phyloP scores from a whole-genome alignment of 2,797 vertebrate genomes.

The Melanotaenia trifasciata region DNA sequence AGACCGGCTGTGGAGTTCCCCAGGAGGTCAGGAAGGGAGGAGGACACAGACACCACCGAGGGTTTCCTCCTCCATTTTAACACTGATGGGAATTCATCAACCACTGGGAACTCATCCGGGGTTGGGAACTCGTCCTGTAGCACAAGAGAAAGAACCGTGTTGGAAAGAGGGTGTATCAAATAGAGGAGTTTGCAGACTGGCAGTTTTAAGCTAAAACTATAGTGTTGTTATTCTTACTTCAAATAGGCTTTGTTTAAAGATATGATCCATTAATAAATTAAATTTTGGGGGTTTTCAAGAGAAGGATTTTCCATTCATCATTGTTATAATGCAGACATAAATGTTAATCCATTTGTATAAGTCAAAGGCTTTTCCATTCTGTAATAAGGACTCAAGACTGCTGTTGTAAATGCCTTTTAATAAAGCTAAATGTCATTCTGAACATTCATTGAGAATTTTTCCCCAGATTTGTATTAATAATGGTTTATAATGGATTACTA shows the following conservation, averaged over 20 bases:
- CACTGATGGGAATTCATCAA: constrained; percentile 84
- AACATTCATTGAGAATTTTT: neutral
- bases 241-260: neutral
- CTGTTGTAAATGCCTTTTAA: neutral
- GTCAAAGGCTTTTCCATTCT: too few relatives aligned
- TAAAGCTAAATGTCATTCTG: neutral
- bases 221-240: neutral
- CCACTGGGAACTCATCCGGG: constrained; percentile 87
- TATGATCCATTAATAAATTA: too few relatives aligned
- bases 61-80: constrained; percentile 93
- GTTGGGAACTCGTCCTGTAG: constrained; percentile 80
- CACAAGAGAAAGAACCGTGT: neutral
- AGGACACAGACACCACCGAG: constrained; percentile 85
- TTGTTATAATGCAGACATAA: too few relatives aligned
- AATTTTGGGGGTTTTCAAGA: too few relatives aligned
- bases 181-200: neutral
- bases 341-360: neutral
- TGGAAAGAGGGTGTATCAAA: neutral
- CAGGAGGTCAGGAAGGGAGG: constrained; percentile 89
- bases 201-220: neutral
- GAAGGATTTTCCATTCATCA: too few relatives aligned
- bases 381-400: too few relatives aligned
- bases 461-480: too few relatives aligned
- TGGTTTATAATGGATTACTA: too few relatives aligned
- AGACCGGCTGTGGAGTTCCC: constrained; percentile 85